Base-by-base conservation (phyloP, 2,888 invertebrate species). In the Acronicta psi region DNA sequence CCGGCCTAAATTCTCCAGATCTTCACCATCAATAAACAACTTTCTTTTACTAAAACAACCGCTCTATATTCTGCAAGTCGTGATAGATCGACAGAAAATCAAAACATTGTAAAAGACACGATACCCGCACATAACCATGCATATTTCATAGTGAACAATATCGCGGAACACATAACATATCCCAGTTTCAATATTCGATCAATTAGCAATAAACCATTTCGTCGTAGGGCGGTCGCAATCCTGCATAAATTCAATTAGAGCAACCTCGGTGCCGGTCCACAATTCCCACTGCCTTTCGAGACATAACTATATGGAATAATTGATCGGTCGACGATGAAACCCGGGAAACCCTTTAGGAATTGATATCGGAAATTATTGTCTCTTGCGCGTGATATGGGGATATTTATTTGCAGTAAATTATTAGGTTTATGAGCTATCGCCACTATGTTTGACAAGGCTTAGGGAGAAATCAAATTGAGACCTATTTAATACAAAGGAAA, bases 181-280 rank as follows among this genome's bases (percentile, higher is more conserved):
- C 65, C 69, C 75, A 71, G 70, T 76, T 77, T 75, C 84, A 81
- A 86, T 83, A 84, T 87, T 87, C 86, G 83, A 90, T 90, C 89
- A 90, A 91, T 90, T 90, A 90, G 83, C 83, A 85, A 84, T 89
- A 88, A 89, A 89, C 83, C 81, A 86, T 86, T 88, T 87, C 81
- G 81, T 85, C 82, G 82, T 76, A 79, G 77, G 74, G 76, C 82
- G 81, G 83, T 83, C 82, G 82, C 81, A 83, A 83, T 86, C 82
- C 86, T 85, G 87, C 89, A 91, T 91, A 91, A 89, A 91, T 91
- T 91, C 90, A 91, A 91, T 91, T 89, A 91, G 84, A 82, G 69
- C 79, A 74, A 60, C 62, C 75, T 73, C 77, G 45, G 70, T 78
- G 73, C 77, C 77, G 72, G 70, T 70, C 78, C 72, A 82, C 85